Conservation (phyloP, 2,888 invertebrate genomes). For the Carpatolechia fugitivella region DNA sequence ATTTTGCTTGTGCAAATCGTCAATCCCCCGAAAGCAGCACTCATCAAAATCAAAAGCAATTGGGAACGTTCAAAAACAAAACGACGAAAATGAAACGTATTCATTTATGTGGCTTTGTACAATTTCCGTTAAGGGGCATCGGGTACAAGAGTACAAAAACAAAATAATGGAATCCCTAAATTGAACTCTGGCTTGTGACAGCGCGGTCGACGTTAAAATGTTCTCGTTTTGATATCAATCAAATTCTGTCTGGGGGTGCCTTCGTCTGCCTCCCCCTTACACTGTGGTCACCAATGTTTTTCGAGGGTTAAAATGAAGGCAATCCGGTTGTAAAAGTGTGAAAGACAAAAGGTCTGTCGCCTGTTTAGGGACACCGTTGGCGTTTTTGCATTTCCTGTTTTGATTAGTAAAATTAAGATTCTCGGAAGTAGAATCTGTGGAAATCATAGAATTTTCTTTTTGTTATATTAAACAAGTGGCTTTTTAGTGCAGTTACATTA, state of each 20-base stretch:
- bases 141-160: conserved; percentile 51
- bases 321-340: neutral
- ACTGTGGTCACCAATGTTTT: neutral
- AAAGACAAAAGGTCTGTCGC: neutral
- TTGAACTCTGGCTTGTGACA: conserved; percentile 63
- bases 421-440: too few relatives aligned
- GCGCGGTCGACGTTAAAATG: conserved; percentile 45
- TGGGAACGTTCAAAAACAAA: conserved; percentile 50
- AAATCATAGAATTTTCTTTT: too few relatives aligned
- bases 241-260: conserved; percentile 40
- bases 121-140: conserved; percentile 45
- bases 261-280: neutral
- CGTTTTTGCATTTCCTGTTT: too few relatives aligned
- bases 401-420: too few relatives aligned
- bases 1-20: too few relatives aligned
- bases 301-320: neutral
- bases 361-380: neutral
- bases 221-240: conserved; percentile 62
- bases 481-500: too few relatives aligned
- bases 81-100: conserved; percentile 52
- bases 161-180: conserved; percentile 57
- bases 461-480: too few relatives aligned
- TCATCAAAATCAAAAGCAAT: conserved; percentile 29
- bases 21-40: neutral
- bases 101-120: conserved; percentile 53